Conservation (phyloP, 2,888 invertebrate species). For the Eremobia ochroleuca region DNA sequence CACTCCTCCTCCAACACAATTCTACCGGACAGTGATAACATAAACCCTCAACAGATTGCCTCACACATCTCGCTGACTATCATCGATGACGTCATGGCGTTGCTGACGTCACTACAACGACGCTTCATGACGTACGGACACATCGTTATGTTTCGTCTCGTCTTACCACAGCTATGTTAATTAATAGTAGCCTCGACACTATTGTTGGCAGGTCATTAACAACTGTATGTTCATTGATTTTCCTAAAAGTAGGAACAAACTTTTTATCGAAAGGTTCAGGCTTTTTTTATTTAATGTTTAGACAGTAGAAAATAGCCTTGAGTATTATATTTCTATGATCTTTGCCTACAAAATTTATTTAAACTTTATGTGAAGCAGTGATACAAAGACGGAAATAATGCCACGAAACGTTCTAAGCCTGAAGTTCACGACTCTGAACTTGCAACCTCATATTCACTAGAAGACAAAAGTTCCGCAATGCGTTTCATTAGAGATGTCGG, state of each 20-base stretch:
- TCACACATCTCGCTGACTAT: background rate
- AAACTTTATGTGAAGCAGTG: background rate
- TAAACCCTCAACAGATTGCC: conserved; percentile 12
- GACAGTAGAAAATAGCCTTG: background rate
- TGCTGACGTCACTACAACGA: conserved; percentile 8
- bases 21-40: background rate
- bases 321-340: background rate
- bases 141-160: background rate
- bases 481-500: background rate
- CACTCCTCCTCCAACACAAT: background rate
- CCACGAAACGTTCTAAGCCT: background rate
- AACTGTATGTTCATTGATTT: background rate
- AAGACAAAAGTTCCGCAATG: background rate
- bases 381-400: background rate
- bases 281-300: background rate
- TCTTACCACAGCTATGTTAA: background rate
- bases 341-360: background rate
- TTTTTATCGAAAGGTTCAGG: background rate
- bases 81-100: conserved; percentile 14
- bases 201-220: background rate
- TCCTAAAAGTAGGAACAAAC: no score
- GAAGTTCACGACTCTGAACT: background rate
- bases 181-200: background rate
- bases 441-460: background rate
- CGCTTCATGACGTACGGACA: background rate